Conservation (phyloP, 2,888 invertebrate genomes). For the Mythimna impura region DNA sequence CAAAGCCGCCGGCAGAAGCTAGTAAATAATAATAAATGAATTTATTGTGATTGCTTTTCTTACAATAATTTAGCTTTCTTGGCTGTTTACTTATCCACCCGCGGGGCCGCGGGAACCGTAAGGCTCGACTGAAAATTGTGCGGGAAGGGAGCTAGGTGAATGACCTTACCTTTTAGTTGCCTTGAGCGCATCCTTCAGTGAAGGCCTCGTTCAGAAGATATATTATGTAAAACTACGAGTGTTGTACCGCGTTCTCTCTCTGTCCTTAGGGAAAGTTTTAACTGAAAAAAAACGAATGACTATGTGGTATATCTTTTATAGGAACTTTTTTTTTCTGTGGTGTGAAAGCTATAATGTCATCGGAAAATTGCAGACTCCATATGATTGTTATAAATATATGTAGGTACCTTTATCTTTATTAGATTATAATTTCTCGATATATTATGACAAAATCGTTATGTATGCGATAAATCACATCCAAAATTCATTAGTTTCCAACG, state of each 20-base stretch:
- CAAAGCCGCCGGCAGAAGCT: too few species aligned
- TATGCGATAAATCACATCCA: too few species aligned
- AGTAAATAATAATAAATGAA: not conserved
- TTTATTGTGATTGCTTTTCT: not conserved
- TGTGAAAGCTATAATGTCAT: too few species aligned
- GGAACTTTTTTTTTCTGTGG: too few species aligned
- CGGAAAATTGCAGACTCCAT: too few species aligned
- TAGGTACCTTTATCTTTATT: too few species aligned
- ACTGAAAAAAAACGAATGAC: not conserved
- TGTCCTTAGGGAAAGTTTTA: not conserved
- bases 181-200: conserved; percentile 30
- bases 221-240: not conserved
- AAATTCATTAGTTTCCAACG: too few species aligned
- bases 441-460: too few species aligned
- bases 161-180: conserved; percentile 24
- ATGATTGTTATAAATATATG: too few species aligned
- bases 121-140: conserved; percentile 4
- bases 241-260: not conserved
- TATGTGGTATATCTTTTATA: too few species aligned
- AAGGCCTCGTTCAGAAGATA: conserved; percentile 7
- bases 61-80: conserved; percentile 7
- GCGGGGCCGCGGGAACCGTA: conserved; percentile 8
- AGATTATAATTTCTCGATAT: too few species aligned
- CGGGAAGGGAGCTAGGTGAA: conserved; percentile 5
- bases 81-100: not conserved